phyloP scores from a whole-genome alignment of 1,140 invertebrate genomes.

The Latrodectus geometricus region DNA sequence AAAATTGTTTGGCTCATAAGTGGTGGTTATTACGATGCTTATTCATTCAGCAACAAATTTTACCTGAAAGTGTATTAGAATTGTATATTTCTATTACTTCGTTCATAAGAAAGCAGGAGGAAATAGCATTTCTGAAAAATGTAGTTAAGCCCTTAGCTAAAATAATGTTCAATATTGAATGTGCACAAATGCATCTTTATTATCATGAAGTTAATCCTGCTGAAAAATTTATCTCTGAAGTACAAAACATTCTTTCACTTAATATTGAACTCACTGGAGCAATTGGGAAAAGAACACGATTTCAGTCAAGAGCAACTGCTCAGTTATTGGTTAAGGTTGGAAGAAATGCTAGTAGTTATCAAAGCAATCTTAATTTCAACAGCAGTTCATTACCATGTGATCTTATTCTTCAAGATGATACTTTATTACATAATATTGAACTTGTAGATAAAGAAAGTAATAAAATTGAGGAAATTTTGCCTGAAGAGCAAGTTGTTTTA shows the following conservation, averaged over 20 bases:
- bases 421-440: constrained; percentile 81
- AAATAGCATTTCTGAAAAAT: constrained; percentile 44
- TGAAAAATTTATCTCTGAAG: constrained; percentile 76
- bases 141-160: constrained; percentile 70
- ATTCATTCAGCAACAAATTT: constrained; percentile 78
- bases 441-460: constrained; percentile 76
- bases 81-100: constrained; percentile 76
- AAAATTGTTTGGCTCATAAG: constrained; percentile 69
- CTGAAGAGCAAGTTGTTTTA: constrained; percentile 83
- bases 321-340: constrained; percentile 81
- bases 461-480: constrained; percentile 74
- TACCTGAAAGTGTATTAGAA: constrained; percentile 79
- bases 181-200: constrained; percentile 79
- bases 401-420: constrained; percentile 84
- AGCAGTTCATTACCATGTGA: constrained; percentile 68
- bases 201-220: constrained; percentile 80
- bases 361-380: not conserved
- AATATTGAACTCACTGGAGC: constrained; percentile 78
- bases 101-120: constrained; percentile 71
- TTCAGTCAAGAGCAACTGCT: constrained; percentile 82
- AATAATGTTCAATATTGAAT: constrained; percentile 77
- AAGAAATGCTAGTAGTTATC: constrained; percentile 67
- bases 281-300: constrained; percentile 89
- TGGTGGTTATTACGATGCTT: constrained; percentile 83
- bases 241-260: constrained; percentile 75